Conservation (phyloP, 2,888 invertebrate species). For the Cheilosia pagana region DNA sequence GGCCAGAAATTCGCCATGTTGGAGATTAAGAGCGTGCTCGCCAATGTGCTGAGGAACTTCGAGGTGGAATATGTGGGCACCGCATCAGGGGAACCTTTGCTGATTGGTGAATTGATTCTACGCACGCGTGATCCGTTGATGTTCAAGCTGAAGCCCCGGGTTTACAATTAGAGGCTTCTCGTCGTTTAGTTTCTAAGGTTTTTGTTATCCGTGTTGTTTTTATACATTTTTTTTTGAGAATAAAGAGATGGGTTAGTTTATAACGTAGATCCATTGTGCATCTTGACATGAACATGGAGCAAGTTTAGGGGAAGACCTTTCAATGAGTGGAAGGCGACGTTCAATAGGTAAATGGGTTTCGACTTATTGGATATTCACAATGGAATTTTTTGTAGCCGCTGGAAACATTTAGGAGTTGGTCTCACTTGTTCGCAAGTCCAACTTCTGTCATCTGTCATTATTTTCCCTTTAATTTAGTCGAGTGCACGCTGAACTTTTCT, state of each 20-base stretch:
- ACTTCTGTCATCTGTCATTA: too few species aligned
- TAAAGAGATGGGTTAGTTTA: slow-evolving; percentile 2
- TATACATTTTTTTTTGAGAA: not conserved
- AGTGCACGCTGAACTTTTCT: too few species aligned
- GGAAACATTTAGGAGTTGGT: too few species aligned
- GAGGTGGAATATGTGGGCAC: slow-evolving; percentile 79
- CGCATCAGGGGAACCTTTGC: slow-evolving; percentile 77
- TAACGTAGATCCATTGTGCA: not conserved
- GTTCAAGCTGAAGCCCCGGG: slow-evolving; percentile 80
- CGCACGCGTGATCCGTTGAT: slow-evolving; percentile 81
- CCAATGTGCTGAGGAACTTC: slow-evolving; percentile 81
- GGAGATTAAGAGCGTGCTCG: slow-evolving; percentile 81
- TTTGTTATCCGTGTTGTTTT: not conserved
- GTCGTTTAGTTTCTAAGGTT: not conserved
- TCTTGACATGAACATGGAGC: too few species aligned
- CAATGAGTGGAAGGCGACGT: too few species aligned
- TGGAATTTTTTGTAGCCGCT: too few species aligned
- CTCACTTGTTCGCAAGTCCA: too few species aligned
- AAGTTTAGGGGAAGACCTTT: too few species aligned
- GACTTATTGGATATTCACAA: too few species aligned
- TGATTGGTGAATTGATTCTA: slow-evolving; percentile 81
- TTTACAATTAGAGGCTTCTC: slow-evolving; percentile 60
- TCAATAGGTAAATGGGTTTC: too few species aligned
- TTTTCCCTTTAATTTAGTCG: too few species aligned
- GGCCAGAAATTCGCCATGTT: slow-evolving; percentile 83